These are phyloP conservation scores for Caenorhabditis latens DNA, from an alignment of 1,140 invertebrate species.

Conservation along the genomic window DNA sequence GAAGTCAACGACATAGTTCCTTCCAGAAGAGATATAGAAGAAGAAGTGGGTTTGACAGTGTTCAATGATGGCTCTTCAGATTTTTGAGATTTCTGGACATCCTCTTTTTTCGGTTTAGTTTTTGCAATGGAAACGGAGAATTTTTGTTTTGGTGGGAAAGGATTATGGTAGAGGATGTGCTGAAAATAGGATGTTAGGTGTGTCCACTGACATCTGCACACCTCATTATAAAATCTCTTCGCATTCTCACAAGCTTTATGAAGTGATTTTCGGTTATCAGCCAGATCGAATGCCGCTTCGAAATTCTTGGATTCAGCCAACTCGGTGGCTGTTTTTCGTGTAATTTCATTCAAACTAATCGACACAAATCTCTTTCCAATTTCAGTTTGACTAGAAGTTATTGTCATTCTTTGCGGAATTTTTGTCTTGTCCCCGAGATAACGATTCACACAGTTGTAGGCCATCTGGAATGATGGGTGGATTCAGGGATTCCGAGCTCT, in stretches of 20 bases:
- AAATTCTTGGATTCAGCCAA: neutral
- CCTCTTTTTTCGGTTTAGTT: neutral
- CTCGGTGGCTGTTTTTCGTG: neutral
- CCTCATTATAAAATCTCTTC: slow-evolving; percentile 29
- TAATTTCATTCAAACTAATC: neutral
- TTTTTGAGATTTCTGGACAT: neutral
- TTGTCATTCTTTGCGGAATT: neutral
- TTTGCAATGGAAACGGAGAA: slow-evolving; percentile 1
- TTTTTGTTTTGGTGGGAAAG: neutral
- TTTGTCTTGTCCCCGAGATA: neutral
- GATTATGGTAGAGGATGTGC: slow-evolving; percentile 46
- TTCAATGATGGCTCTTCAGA: neutral
- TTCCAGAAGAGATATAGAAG: neutral
- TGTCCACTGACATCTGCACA: neutral
- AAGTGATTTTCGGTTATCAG: slow-evolving; percentile 16
- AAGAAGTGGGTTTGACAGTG: neutral
- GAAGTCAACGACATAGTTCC: slow-evolving; percentile 27
- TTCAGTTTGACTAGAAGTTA: neutral
- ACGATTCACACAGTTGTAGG: neutral
- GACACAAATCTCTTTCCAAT: slow-evolving; percentile 4
- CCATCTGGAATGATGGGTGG: neutral
- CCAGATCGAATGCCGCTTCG: slow-evolving; percentile 20
- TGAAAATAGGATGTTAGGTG: neutral
- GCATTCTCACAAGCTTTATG: neutral
- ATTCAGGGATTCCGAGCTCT: neutral